Evolutionary conservation across 2,113 vertebrate genomes (phyloP).

Genomic region (Crotalus helleri): DNA sequence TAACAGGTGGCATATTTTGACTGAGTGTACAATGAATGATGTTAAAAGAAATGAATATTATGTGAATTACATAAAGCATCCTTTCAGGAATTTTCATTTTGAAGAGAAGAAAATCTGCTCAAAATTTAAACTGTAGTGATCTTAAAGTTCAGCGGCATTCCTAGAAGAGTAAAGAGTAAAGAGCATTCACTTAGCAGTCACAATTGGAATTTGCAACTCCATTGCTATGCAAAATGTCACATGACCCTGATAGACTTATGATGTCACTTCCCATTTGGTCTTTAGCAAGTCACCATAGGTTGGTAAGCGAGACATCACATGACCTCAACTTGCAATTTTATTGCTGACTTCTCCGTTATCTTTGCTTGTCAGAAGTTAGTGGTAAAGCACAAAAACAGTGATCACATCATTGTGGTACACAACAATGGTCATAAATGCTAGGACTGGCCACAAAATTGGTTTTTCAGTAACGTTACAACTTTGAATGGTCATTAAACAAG

Average conservation of each 20-base stretch:
- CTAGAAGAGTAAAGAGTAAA: background rate
- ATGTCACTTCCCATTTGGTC: background rate
- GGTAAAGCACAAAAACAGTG: background rate
- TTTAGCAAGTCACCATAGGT: background rate
- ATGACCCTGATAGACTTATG: background rate
- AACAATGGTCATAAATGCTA: background rate
- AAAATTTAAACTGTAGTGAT: background rate
- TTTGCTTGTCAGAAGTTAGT: background rate
- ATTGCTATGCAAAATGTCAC: background rate
- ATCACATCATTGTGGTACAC: background rate
- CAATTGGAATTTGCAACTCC: background rate
- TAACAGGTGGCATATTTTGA: background rate
- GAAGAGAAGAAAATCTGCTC: background rate
- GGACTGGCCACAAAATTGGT: background rate
- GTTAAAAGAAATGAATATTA: background rate
- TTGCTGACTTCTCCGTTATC: background rate
- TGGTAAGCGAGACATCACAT: background rate
- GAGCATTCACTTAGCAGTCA: background rate
- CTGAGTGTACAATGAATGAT: background rate
- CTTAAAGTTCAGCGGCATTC: background rate
- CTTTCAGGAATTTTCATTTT: background rate
- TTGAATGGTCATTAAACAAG: background rate
- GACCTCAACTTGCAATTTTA: background rate
- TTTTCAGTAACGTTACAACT: background rate
- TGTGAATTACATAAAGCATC: background rate